phyloP scores from a whole-genome alignment of 2,888 invertebrate species.

The Dasypogon diadema region DNA sequence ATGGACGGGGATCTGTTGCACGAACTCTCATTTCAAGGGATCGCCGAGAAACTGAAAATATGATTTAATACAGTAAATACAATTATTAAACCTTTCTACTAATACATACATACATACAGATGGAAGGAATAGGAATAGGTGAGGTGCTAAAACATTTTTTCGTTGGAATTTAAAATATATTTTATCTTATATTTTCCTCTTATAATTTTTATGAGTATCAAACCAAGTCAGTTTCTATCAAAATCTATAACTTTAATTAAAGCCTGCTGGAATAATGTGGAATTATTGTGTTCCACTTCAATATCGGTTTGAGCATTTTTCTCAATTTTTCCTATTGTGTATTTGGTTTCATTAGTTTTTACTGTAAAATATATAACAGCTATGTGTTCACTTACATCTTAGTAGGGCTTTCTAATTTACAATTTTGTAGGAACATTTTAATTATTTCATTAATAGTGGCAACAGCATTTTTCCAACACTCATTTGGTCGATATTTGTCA shows the following conservation, averaged over 20 bases:
- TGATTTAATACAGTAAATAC: constrained; percentile 55
- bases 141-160: no score
- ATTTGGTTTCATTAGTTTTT: constrained; percentile 18
- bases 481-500: background rate
- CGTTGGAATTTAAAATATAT: constrained; percentile 49
- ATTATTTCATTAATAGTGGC: background rate
- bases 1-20: constrained; percentile 92
- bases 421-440: constrained; percentile 40
- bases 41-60: constrained; percentile 77
- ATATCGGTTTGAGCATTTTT: constrained; percentile 37
- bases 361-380: constrained; percentile 32
- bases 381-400: constrained; percentile 1
- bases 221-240: constrained; percentile 31
- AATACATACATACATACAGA: background rate
- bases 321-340: background rate
- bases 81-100: no score
- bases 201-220: constrained; percentile 35
- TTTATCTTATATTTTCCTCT: constrained; percentile 22
- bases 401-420: constrained; percentile 18
- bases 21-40: constrained; percentile 89
- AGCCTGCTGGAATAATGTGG: constrained; percentile 24
- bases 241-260: constrained; percentile 30
- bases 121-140: background rate
- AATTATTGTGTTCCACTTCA: constrained; percentile 15
- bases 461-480: constrained; percentile 6